Percentiles rank a stretch among this genome's conserved stretches.
Conservation (phyloP, 2,888 invertebrate species). For the Cyaniris semiargus region DNA sequence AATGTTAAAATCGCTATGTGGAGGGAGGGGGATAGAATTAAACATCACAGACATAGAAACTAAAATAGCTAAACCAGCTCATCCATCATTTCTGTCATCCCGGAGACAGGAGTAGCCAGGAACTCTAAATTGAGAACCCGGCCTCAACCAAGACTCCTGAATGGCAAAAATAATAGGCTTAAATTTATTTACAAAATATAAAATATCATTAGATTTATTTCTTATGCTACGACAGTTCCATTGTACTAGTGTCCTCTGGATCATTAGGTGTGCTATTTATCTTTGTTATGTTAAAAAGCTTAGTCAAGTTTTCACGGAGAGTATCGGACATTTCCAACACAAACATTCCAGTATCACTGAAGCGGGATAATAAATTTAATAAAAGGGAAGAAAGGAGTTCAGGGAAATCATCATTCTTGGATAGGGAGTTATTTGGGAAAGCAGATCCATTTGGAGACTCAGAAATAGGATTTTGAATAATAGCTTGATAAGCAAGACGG, state of each 20-base stretch:
- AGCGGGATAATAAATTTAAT: not conserved
- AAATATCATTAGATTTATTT: not conserved
- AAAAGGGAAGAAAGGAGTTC: not conserved
- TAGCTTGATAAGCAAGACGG: not conserved
- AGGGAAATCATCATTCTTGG: not conserved
- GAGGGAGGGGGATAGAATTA: not conserved
- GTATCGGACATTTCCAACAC: not conserved
- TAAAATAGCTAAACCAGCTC: not conserved
- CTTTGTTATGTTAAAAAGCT: not conserved
- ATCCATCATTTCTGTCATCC: too few species aligned
- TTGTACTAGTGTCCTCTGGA: not conserved
- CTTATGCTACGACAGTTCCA: not conserved
- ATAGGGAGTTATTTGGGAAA: not conserved
- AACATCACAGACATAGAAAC: not conserved
- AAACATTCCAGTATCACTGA: not conserved
- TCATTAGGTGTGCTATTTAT: not conserved
- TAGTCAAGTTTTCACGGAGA: not conserved
- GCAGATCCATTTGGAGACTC: not conserved
- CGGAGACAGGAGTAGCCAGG: too few species aligned
- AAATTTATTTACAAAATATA: not conserved
- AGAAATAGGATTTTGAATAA: not conserved
- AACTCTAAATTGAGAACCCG: not conserved
- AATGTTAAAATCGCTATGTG: not conserved
- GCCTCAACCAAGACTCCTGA: not conserved
- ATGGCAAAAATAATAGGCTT: not conserved